Evolutionary conservation across 2,113 vertebrate genomes (phyloP), one percentile per base, ranked within the genome.

Genomic region (Python bivittatus): DNA sequence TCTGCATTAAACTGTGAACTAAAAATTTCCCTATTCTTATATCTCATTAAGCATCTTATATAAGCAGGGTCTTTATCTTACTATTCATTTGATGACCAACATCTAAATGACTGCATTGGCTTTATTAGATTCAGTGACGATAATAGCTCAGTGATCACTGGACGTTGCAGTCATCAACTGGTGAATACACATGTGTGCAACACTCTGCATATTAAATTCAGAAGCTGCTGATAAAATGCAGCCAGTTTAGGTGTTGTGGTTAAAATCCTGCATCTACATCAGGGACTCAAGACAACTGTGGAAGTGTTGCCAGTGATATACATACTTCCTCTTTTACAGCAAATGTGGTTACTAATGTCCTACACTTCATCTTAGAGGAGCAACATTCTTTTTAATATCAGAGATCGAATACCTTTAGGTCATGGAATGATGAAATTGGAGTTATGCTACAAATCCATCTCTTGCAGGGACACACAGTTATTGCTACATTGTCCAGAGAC

Each of bases 331-430:
- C 11, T 42, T 44, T 84, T 22, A 84, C 22, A 23, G 20, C 79
- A 85, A 57, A 29, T 91, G 92, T 48, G 23, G 3, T 0, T 84
- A 56, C 56, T 7, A 61, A 0, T 52, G 6, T 86, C 92, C 91
- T 8, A 48, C 42, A 48, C 92, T 85, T 48, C 0, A 0, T 20
- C n/a, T 90, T 6, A 90, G 27, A 84, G 92, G 90, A 57, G 25
- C 22, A 22, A 68, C 88, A 44, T 0, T 0, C 6, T 9, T 20
- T 15, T 8, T 48, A 88, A 94, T 88, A 83, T 22, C 86, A 58
- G 92, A 90, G 94, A 92, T 93, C 88, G 95, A 88, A 92, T 9
- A 54, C 29, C 56, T 84, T 57, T 61, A 13, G 48, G 84, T 58
- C 44, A 86, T 38, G 0, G 85, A 0, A 0, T 25, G 33, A 48